A percentile compares a stretch with the other conserved stretches of the same genome.
Conservation (phyloP, 35 echinoderm and acorn worm genomes). For the Eucidaris tribuloides region DNA sequence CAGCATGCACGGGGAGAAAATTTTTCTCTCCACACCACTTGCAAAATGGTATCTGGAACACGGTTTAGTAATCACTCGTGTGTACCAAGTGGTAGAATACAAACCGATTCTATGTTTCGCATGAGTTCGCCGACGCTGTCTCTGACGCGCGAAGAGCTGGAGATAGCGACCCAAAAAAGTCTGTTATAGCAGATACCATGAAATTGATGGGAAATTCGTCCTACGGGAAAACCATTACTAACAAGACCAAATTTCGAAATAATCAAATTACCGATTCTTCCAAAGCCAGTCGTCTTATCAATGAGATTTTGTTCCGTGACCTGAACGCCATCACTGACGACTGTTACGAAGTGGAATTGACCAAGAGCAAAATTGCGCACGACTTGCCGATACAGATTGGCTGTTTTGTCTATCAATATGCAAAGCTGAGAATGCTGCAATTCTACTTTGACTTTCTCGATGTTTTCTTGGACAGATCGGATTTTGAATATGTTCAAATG, state of each 20-base stretch:
- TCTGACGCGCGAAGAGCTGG: not conserved
- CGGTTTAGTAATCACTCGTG: too few relatives aligned
- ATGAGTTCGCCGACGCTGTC: conserved; percentile 1
- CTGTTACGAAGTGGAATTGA: not conserved
- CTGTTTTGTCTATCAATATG: not conserved
- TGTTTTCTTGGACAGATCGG: not conserved
- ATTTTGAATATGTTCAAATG: not conserved
- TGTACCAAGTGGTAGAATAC: too few relatives aligned
- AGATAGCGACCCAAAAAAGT: not conserved
- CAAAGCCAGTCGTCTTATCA: too few relatives aligned
- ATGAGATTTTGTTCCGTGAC: too few relatives aligned
- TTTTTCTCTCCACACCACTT: conserved; percentile 31
- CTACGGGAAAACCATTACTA: conserved; percentile 22
- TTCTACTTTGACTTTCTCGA: too few relatives aligned
- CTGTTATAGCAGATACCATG: conserved; percentile 19
- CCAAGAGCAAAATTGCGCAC: not conserved
- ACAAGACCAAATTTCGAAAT: not conserved
- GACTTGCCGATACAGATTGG: not conserved
- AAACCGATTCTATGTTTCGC: not conserved
- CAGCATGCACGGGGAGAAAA: conserved; percentile 30
- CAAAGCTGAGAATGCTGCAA: too few relatives aligned
- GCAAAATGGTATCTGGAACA: not conserved
- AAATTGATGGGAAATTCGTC: too few relatives aligned
- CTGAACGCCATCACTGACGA: not conserved
- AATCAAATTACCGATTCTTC: too few relatives aligned